These are phyloP conservation scores for Chironomus striatipennis DNA, from an alignment of 1,140 invertebrate genomes.

Conservation along the genomic window DNA sequence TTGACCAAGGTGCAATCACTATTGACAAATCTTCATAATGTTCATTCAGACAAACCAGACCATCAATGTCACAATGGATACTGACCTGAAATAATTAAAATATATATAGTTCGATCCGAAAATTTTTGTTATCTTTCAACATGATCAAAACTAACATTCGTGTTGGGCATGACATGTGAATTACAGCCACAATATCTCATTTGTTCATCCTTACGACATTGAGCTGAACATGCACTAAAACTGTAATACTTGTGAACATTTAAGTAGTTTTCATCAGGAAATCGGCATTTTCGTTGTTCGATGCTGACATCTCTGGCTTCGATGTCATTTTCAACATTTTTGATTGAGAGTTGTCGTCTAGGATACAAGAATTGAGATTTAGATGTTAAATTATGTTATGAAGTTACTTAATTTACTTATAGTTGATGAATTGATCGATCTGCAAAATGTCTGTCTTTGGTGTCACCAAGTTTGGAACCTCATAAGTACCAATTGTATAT, in stretches of 20 bases:
- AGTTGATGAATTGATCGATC: constrained; percentile 43
- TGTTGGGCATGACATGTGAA: constrained; percentile 55
- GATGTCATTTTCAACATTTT: constrained; percentile 51
- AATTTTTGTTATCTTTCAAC: constrained; percentile 22
- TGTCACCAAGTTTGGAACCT: constrained; percentile 53
- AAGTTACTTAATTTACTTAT: constrained; percentile 44
- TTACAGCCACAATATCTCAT: constrained; percentile 53
- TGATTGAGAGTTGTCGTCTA: constrained; percentile 46
- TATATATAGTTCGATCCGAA: background rate
- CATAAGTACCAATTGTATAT: constrained; percentile 52
- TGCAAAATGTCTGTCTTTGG: constrained; percentile 47
- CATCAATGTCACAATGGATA: constrained; percentile 49
- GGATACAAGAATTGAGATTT: background rate
- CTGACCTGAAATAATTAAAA: constrained; percentile 29
- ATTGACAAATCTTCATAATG: constrained; percentile 52
- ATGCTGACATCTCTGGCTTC: constrained; percentile 46
- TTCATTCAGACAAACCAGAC: constrained; percentile 49
- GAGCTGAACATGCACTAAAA: constrained; percentile 57
- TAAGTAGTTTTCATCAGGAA: constrained; percentile 52
- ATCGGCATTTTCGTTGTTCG: constrained; percentile 49
- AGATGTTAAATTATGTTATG: too few relatives aligned
- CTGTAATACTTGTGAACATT: constrained; percentile 54
- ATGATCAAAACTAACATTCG: constrained; percentile 34
- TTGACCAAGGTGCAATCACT: constrained; percentile 42
- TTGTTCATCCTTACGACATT: constrained; percentile 55